Conservation (phyloP, 2,888 invertebrate genomes). For the Aplocera efformata region DNA sequence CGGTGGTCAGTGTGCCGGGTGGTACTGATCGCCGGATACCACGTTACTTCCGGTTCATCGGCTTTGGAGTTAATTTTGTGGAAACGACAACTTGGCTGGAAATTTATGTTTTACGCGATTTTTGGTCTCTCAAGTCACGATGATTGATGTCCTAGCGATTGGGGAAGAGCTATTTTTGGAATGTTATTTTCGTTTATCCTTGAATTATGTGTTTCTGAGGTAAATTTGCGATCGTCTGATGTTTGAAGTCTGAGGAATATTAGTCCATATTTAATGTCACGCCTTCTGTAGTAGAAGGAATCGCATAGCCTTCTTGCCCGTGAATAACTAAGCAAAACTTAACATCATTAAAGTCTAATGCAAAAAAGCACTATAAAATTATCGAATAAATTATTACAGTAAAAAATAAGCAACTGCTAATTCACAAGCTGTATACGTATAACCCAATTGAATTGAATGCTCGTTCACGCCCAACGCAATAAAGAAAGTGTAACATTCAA, state of each 20-base stretch:
- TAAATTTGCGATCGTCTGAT: too few relatives aligned
- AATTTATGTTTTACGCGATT: conserved; percentile 22
- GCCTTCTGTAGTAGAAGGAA: too few relatives aligned
- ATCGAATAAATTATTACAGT: too few relatives aligned
- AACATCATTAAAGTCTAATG: too few relatives aligned
- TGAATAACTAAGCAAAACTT: too few relatives aligned
- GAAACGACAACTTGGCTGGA: conserved; percentile 13
- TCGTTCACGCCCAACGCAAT: conserved; percentile 6
- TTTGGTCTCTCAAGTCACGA: conserved; percentile 12
- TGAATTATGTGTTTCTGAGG: neutral
- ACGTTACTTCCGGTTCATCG: conserved; percentile 30
- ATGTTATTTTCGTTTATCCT: neutral
- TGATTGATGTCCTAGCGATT: conserved; percentile 10
- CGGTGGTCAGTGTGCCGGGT: conserved; percentile 22
- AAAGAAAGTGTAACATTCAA: conserved; percentile 29
- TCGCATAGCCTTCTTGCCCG: too few relatives aligned
- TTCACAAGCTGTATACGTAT: neutral
- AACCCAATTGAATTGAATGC: neutral
- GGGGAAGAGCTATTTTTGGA: conserved; percentile 4
- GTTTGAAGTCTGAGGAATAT: too few relatives aligned
- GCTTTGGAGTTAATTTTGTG: conserved; percentile 27
- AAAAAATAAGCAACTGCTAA: too few relatives aligned
- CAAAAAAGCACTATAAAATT: too few relatives aligned
- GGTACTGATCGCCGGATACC: conserved; percentile 12
- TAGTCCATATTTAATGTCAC: too few relatives aligned